Percentiles rank a stretch among this genome's conserved stretches.
Conservation (phyloP, 2,113 vertebrate species). For the Callocephalon fimbriatum region DNA sequence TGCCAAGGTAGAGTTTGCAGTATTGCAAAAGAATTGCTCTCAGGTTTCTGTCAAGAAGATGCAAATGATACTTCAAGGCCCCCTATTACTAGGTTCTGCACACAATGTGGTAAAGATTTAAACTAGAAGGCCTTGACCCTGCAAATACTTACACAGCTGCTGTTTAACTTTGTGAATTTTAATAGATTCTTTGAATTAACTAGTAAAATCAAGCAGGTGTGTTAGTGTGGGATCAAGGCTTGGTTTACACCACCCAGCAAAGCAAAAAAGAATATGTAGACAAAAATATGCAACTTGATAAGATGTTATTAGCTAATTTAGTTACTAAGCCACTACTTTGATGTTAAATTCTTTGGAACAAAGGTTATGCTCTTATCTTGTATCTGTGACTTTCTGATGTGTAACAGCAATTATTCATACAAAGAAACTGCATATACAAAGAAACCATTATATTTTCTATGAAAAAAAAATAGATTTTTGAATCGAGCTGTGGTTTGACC, state of each 20-base stretch:
- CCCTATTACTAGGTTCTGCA: conserved; percentile 46
- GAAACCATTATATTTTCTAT: not conserved
- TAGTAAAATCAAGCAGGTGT: not conserved
- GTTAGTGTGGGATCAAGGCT: not conserved
- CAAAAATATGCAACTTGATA: not conserved
- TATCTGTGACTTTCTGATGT: not conserved
- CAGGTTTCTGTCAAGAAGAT: conserved; percentile 26
- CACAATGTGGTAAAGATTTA: conserved; percentile 56
- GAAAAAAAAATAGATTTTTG: not conserved
- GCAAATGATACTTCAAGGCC: conserved; percentile 35
- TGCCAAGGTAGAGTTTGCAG: not conserved
- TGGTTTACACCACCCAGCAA: not conserved
- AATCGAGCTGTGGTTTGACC: not conserved
- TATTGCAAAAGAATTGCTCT: not conserved
- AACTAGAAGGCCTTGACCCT: conserved; percentile 60
- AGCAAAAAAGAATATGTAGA: not conserved
- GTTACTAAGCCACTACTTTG: not conserved
- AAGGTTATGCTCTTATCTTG: not conserved
- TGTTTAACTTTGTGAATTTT: conserved; percentile 49
- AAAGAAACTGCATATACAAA: not conserved
- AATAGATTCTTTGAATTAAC: conserved; percentile 29
- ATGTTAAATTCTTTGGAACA: not conserved
- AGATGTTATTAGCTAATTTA: not conserved
- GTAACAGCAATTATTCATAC: not conserved
- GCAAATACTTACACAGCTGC: conserved; percentile 58